Evolutionary conservation across 2,113 vertebrate species (phyloP).

Genomic region (Noctilio leporinus): DNA sequence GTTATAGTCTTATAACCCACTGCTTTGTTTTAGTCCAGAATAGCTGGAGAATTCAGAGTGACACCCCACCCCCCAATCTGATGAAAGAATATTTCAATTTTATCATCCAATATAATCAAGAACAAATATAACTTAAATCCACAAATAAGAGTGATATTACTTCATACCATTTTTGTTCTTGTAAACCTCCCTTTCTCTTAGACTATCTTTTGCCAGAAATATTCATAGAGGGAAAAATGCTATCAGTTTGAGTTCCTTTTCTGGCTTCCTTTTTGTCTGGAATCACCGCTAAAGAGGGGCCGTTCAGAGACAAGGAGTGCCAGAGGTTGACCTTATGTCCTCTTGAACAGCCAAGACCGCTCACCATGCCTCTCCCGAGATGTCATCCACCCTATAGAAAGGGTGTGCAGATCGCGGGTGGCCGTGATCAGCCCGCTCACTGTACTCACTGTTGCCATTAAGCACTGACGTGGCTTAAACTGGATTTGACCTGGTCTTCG

Average conservation of each 20-base stretch:
- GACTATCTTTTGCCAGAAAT: not conserved
- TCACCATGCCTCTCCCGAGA: not conserved
- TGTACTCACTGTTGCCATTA: not conserved
- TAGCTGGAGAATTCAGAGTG: not conserved
- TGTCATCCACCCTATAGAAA: not conserved
- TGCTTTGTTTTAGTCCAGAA: not conserved
- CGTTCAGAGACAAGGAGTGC: not conserved
- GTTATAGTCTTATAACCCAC: not conserved
- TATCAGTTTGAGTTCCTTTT: not conserved
- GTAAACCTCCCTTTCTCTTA: not conserved
- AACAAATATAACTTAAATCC: not conserved
- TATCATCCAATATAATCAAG: not conserved
- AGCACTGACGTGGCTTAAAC: slow-evolving; percentile 44
- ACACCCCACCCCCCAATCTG: not conserved
- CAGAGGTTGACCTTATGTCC: not conserved
- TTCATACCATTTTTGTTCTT: not conserved
- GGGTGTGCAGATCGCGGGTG: not conserved
- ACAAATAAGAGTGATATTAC: not conserved
- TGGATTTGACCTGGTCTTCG: slow-evolving; percentile 53
- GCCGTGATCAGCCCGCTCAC: not conserved
- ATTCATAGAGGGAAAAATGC: not conserved
- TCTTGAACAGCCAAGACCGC: not conserved
- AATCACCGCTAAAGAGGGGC: not conserved
- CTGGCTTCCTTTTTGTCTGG: not conserved
- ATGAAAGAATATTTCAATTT: not conserved